Percentiles rank a stretch among this genome's conserved stretches.
Evolutionary conservation across 2,888 invertebrate species (phyloP).

Genomic region (Amiota communis): DNA sequence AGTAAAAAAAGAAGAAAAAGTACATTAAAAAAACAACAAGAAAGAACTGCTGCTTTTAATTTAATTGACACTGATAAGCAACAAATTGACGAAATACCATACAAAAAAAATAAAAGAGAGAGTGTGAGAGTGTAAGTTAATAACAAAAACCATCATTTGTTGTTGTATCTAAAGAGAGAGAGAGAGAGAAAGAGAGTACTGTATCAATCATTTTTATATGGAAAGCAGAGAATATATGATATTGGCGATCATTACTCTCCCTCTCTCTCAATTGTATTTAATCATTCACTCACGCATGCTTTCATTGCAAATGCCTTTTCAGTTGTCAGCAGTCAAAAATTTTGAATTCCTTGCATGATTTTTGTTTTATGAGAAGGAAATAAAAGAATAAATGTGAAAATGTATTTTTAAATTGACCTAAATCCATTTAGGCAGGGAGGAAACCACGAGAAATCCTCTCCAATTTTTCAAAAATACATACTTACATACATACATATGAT

Average conservation of each 20-base stretch:
- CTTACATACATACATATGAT: no score
- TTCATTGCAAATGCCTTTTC: neutral
- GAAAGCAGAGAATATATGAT: no score
- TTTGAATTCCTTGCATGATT: slow-evolving; percentile 48
- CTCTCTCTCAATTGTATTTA: no score
- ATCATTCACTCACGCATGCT: neutral
- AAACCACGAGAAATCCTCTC: no score
- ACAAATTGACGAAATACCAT: slow-evolving; percentile 9
- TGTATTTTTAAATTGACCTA: slow-evolving; percentile 62
- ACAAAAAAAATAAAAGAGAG: neutral
- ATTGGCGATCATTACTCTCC: no score
- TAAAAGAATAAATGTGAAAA: neutral
- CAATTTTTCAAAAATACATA: neutral
- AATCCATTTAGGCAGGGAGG: slow-evolving; percentile 33
- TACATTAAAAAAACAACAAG: neutral
- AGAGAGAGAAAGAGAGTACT: no score
- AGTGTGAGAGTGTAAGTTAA: neutral
- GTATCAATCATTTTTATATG: no score
- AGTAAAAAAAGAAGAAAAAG: neutral
- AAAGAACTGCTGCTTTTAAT: slow-evolving; percentile 41
- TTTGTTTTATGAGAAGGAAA: neutral
- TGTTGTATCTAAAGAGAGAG: no score
- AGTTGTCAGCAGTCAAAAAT: neutral
- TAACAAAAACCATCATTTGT: neutral
- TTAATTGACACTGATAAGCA: slow-evolving; percentile 46